These are phyloP conservation scores for Leucophenga varia DNA, from an alignment of 1,140 invertebrate genomes.

Conservation along the genomic window DNA sequence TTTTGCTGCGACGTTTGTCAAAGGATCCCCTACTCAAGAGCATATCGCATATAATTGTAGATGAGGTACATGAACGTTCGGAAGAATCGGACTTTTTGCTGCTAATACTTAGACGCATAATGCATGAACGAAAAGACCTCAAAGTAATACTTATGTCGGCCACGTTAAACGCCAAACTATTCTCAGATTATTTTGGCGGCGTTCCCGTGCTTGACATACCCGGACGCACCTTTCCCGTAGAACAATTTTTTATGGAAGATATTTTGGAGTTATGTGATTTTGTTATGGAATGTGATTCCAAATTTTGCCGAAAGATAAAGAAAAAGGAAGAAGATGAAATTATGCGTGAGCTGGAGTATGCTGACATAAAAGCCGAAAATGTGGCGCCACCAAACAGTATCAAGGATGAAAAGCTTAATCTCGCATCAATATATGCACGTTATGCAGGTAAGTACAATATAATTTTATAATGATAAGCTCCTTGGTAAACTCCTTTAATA, in stretches of 20 bases:
- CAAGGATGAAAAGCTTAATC: slow-evolving; percentile 68
- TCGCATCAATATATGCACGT: slow-evolving; percentile 64
- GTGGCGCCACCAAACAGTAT: slow-evolving; percentile 63
- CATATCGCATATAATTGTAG: slow-evolving; percentile 78
- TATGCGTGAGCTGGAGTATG: slow-evolving; percentile 58
- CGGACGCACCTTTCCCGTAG: slow-evolving; percentile 78
- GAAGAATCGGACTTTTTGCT: slow-evolving; percentile 86
- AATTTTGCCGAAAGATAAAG: slow-evolving; percentile 66
- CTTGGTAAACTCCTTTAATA: background rate
- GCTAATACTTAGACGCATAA: slow-evolving; percentile 74
- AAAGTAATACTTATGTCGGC: slow-evolving; percentile 87
- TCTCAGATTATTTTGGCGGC: slow-evolving; percentile 75
- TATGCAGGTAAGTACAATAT: slow-evolving; percentile 58
- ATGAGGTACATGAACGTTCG: slow-evolving; percentile 90
- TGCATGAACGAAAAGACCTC: slow-evolving; percentile 69
- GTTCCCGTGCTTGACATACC: slow-evolving; percentile 73
- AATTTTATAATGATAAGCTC: too few species aligned
- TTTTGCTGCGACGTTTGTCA: slow-evolving; percentile 78
- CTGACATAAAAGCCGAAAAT: slow-evolving; percentile 59
- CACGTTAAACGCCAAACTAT: slow-evolving; percentile 77
- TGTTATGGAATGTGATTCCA: slow-evolving; percentile 71
- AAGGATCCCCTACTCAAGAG: slow-evolving; percentile 70
- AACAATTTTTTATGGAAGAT: slow-evolving; percentile 78
- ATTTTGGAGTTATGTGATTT: slow-evolving; percentile 70
- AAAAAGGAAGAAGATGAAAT: slow-evolving; percentile 57